Evolutionary conservation across 2,888 invertebrate genomes (phyloP).

Genomic region (Ariolimax columbianus): DNA sequence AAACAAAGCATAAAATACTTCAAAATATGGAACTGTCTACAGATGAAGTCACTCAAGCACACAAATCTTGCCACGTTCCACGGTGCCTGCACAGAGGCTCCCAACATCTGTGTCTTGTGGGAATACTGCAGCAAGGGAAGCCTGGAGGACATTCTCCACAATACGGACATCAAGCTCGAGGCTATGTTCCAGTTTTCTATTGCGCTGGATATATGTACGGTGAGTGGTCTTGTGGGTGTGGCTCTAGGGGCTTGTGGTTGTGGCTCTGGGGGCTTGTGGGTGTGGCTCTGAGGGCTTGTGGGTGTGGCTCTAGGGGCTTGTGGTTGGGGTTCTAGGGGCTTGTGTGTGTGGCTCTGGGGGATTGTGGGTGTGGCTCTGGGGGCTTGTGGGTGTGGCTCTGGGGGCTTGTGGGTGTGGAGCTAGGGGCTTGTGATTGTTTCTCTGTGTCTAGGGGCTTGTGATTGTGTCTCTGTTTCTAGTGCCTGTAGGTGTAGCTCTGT

Average conservation of each 20-base stretch:
- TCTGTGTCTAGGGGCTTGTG: too few species aligned
- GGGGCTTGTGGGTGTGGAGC: too few species aligned
- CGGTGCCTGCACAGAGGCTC: conserved; percentile 70
- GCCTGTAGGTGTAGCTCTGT: too few species aligned
- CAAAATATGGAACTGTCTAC: too few species aligned
- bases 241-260: not conserved
- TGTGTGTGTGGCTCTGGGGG: too few species aligned
- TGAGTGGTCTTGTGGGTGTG: conserved; percentile 48
- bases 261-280: not conserved
- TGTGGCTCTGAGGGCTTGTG: not conserved
- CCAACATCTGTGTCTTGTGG: conserved; percentile 70
- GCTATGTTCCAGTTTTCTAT: conserved; percentile 74
- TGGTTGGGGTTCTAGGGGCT: too few species aligned
- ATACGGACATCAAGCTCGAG: conserved; percentile 70
- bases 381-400: too few species aligned
- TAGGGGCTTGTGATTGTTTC: too few species aligned
- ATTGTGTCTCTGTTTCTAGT: too few species aligned
- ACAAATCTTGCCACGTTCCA: conserved; percentile 68
- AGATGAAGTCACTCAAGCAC: conserved; percentile 72
- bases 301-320: too few species aligned
- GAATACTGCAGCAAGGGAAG: conserved; percentile 75
- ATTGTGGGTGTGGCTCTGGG: too few species aligned
- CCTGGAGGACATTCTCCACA: conserved; percentile 57
- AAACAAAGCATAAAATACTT: too few species aligned
- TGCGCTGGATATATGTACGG: conserved; percentile 71